Evolutionary conservation across 2,113 vertebrate genomes (phyloP), one percentile per base, ranked within the genome.

Genomic region (Chaetops frenatus): DNA sequence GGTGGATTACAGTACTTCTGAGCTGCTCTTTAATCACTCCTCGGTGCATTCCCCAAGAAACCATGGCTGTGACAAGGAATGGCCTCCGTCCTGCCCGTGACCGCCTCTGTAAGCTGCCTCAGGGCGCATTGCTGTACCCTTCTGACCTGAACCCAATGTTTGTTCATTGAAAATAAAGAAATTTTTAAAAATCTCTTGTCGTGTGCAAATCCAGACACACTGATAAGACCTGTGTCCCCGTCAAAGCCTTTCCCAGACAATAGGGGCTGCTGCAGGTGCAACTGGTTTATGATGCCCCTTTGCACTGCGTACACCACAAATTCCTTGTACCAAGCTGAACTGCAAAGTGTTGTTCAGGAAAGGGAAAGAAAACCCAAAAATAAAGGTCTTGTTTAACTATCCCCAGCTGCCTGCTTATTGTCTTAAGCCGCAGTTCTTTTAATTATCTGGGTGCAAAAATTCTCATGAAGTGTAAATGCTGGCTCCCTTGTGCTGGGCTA

Each of bases 241-340:
- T 38, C 11, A 14, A 76, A 96, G 89, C 44, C 62, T 64, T 70
- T 76, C 48, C 81, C 93, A 95, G 93, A 95, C 93, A 95, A 94
- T 6, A 79, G 91, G 56, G 51, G 81, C 76, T 83, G 90, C 94
- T 80, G 81, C 96, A 97, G 97, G 97, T 97, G 96, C 91, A 76
- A 96, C 91, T 97, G 90, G 97, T 98, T 97, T 95, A 82, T 56
- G 96, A 96, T 81, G 94, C 85, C 91, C 96, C 70, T 57, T 71
- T 47, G 86, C 64, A 56, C 4, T 23, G 92, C 90, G 60, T 54
- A 79, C 91, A 81, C 70, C 95, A 96, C 96, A 96, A 97, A 96
- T 81, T 66, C 69, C 66, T 65, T n/a, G 81, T 19, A 89, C 90
- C 61, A 74, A 86, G 44, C 33, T 24, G 24, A 72, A 51, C 51